Conservation (phyloP, 2,888 invertebrate genomes). For the Drosophila macrospina region DNA sequence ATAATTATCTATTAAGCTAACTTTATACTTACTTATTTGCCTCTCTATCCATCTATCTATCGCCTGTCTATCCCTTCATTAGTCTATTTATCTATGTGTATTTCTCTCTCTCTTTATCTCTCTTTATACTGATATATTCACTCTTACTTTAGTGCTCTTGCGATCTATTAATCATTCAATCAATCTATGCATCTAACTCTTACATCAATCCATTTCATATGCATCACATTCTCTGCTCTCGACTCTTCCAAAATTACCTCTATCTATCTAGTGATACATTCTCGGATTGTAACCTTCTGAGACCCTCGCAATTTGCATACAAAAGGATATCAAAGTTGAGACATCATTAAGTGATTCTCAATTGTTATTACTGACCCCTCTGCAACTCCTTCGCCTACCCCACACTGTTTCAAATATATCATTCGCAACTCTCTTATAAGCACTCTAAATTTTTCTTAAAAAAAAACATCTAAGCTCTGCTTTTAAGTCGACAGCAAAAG, state of each 20-base stretch:
- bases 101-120: too few species aligned
- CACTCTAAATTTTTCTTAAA: slow-evolving; percentile 37
- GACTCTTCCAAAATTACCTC: background rate
- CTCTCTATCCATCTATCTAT: too few species aligned
- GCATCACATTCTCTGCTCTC: background rate
- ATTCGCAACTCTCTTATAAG: slow-evolving; percentile 18
- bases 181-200: too few species aligned
- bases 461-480: slow-evolving; percentile 36
- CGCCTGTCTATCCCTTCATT: too few species aligned
- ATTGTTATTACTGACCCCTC: background rate
- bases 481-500: slow-evolving; percentile 32
- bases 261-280: background rate
- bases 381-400: background rate
- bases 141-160: too few species aligned
- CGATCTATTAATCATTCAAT: too few species aligned
- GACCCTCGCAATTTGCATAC: background rate
- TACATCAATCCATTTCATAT: too few species aligned
- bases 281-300: background rate
- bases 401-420: background rate
- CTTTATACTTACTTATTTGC: too few species aligned
- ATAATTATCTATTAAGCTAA: too few species aligned
- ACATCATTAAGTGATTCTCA: slow-evolving; percentile 22
- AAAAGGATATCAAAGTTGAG: slow-evolving; percentile 17
- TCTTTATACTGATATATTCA: too few species aligned
- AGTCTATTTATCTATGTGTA: too few species aligned